Base-by-base conservation (phyloP, 2,113 vertebrate genomes). In the Dascyllus trimaculatus region DNA sequence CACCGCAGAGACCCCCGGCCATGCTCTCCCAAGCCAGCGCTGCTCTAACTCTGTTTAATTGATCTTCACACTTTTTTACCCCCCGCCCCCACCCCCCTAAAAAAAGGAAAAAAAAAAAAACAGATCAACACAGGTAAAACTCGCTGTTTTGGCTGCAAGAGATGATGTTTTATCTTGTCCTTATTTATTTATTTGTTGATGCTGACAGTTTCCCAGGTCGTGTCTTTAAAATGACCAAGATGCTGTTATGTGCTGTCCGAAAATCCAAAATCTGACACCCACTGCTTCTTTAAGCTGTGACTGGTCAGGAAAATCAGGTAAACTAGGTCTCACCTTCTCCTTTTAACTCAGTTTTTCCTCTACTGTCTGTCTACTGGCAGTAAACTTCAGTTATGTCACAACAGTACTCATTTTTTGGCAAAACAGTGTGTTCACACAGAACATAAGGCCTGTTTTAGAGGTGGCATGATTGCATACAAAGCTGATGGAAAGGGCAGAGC, bases 1-100 rank as follows among this genome's bases (percentile, higher is more conserved):
- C 89, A 89, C 87, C 66, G 32, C 72, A 75, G 82, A 89, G 75
- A 84, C 89, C 83, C 70, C 75, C 62, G 56, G 87, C 85, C 84
- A 71, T 66, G 62, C 65, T 73, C 67, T 66, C 56, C 62, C 51
- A 71, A 75, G 54, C 75, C 86, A 81, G 59, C 40, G 7, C 46
- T 19, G 17, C 46, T 76, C 62, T 75, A 62, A 75, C 66, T 74
- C 81, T 25, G 67, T 54, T 63, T 83, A 78, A 84, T 72, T 80
- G 69, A 89, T 81, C 84, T 86, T 71, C 74, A 80, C 75, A 78
- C 71, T 71, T 75, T 69, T 48, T 15, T 9, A 51, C 46, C 38
- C n/a, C 15, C 56, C 4, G 11, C 3, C 0, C 9, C 0, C 11
- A 8, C 38, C 38, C 11, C 3, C 3, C 38, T 10, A 40, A 49